Evolutionary conservation across 2,113 vertebrate genomes (phyloP).

Genomic region (Dendropsophus ebraccatus): DNA sequence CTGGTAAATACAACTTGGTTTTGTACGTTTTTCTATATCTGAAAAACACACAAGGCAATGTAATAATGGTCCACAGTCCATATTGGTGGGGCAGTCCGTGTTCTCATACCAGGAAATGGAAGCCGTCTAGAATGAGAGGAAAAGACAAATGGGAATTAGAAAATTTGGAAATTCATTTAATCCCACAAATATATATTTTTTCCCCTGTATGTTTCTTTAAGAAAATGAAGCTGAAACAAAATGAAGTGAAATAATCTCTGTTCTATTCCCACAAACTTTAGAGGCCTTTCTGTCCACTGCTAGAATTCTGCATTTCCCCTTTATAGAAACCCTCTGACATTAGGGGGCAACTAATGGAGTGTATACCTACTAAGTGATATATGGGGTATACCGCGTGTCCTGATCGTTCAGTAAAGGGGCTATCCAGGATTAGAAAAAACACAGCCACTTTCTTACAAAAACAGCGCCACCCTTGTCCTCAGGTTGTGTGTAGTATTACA

Average conservation of each 20-base stretch:
- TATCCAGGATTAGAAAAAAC: too few species aligned
- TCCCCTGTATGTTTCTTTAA: not conserved
- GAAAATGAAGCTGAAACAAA: not conserved
- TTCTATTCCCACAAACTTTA: not conserved
- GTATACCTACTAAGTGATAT: not conserved
- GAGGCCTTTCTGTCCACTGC: not conserved
- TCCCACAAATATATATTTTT: not conserved
- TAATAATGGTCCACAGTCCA: too few species aligned
- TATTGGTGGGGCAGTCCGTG: not conserved
- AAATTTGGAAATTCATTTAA: not conserved
- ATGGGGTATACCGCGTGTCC: not conserved
- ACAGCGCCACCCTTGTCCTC: too few species aligned
- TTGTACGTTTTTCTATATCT: too few species aligned
- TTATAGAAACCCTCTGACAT: not conserved
- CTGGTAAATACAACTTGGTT: too few species aligned
- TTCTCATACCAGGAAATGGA: not conserved
- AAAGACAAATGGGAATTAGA: not conserved
- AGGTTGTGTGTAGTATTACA: too few species aligned
- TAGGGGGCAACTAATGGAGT: not conserved
- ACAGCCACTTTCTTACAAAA: too few species aligned
- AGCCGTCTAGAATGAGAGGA: not conserved
- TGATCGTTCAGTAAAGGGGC: not conserved
- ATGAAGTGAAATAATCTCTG: not conserved
- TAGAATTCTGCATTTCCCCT: not conserved
- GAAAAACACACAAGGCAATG: too few species aligned